Evolutionary conservation across 2,888 invertebrate species (phyloP).

Genomic region (Agonopterix heracliana): DNA sequence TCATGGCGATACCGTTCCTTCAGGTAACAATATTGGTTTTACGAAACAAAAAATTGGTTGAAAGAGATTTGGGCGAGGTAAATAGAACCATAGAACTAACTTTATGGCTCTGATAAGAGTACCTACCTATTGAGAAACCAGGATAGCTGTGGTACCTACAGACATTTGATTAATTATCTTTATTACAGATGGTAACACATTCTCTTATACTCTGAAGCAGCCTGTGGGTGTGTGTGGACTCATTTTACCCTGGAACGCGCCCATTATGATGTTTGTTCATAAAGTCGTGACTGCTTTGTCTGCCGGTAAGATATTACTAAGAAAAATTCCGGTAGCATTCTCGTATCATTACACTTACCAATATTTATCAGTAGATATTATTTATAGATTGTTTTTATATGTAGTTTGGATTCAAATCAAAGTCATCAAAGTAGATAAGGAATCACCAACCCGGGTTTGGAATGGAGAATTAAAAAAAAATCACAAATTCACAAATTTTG

Average conservation of each 20-base stretch:
- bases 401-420: too few species aligned
- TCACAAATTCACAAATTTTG: too few species aligned
- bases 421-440: too few species aligned
- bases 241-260: conserved; percentile 74
- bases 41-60: too few species aligned
- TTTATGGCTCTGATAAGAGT: neutral
- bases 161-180: neutral
- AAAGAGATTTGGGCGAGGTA: too few species aligned
- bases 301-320: conserved; percentile 82
- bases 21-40: conserved; percentile 68
- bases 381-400: too few species aligned
- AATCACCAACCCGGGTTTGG: too few species aligned
- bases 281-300: conserved; percentile 90
- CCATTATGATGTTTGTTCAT: conserved; percentile 94
- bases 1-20: conserved; percentile 84
- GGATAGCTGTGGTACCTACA: neutral
- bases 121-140: neutral
- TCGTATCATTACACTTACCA: neutral
- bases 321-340: neutral
- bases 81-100: conserved; percentile 71
- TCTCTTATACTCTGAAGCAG: conserved; percentile 90
- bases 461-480: too few species aligned
- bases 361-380: neutral
- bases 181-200: conserved; percentile 82
- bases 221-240: conserved; percentile 93